Base-by-base conservation (phyloP, 2,888 invertebrate genomes). In the Sabatieria punctata region DNA sequence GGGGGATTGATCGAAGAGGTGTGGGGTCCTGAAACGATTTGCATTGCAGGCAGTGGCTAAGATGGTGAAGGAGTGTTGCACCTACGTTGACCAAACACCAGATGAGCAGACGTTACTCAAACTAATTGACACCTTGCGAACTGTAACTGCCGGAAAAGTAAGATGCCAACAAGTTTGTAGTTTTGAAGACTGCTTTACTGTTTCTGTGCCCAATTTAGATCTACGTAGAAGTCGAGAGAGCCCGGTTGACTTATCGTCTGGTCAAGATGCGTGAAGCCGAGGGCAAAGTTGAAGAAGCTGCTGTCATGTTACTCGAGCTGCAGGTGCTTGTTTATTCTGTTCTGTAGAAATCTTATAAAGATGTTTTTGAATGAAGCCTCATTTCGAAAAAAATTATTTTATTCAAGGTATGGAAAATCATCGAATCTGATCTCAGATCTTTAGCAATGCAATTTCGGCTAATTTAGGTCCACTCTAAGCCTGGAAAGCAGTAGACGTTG, bases 201-300 rank as follows among this genome's bases (percentile, higher is more conserved):
- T 15, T 30, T 30, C 8, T 8, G 30, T 30, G 15, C 30, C 30
- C 30, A 30, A 30, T 61, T 35, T 59, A 78, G 78, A 97, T 99
- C 54, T 99, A 99, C 67, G 97, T 99, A n/a, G 97, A 97, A 75
- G 91, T 93, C 8, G 97, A 99, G 69, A 75, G 97, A 59, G 97
- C 97, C 3, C 76, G 95, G 46, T 72, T 97, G 4, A 97, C 97
- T 1, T 83, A 89, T 50, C 71, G 69, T 45, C 60, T 76, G 47
- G 72, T 74, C 4, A 66, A 69, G 52, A 73, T 74, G 52, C 65
- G 68, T 49, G 75, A 76, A 60, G 66, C 67, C 38, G 72, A 72
- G 47, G 72, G 71, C 2, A 68, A 74, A 49, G 74, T 86, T 1
- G 73, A 79, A 4, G 88, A 84, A 59, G 97, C 97, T 18, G 88